Evolutionary conservation across 1,140 invertebrate species (phyloP).

Genomic region (Drosophila asahinai): DNA sequence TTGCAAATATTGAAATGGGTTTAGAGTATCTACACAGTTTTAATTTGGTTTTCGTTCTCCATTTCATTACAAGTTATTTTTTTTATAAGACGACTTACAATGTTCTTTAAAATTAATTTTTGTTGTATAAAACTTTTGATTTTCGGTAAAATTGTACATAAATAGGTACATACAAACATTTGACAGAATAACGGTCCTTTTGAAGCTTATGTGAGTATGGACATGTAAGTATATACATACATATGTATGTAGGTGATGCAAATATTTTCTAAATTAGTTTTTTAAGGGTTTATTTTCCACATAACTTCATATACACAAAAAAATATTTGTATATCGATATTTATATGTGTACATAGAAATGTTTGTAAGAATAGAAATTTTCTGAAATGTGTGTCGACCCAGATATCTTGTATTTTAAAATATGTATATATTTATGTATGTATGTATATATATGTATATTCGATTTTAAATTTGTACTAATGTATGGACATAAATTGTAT

Average conservation of each 20-base stretch:
- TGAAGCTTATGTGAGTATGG: not conserved
- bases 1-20: constrained; percentile 11
- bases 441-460: not conserved
- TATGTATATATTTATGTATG: constrained; percentile 1
- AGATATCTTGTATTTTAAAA: constrained; percentile 14
- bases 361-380: constrained; percentile 1
- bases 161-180: not conserved
- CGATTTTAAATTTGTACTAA: not conserved
- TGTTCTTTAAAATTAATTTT: not conserved
- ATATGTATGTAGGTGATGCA: not conserved
- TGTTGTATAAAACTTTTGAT: not conserved
- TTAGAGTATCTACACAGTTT: not conserved
- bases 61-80: not conserved
- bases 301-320: not conserved
- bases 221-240: not conserved
- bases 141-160: not conserved
- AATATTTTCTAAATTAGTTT: not conserved
- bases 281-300: not conserved
- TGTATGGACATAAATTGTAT: constrained; percentile 10
- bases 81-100: not conserved
- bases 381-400: constrained; percentile 26
- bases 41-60: not conserved
- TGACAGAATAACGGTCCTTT: not conserved
- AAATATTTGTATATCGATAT: not conserved
- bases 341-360: constrained; percentile 13